Conservation (phyloP, 1,140 invertebrate species). For the Calliopsis andreniformis region DNA sequence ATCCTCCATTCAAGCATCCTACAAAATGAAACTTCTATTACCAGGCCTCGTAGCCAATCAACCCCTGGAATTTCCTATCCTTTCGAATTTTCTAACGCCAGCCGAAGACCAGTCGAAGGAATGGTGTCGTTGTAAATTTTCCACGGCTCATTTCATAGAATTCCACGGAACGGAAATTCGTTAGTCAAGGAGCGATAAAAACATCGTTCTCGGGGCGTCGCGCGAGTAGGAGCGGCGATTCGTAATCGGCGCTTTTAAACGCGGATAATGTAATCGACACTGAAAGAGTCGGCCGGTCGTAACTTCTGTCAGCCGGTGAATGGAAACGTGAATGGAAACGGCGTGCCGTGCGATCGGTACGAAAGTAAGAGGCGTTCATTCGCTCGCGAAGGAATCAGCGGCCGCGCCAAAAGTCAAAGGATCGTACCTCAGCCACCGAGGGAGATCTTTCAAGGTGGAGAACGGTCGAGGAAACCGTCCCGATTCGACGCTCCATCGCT, state of each 20-base stretch:
- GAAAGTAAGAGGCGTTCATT: conserved; percentile 71
- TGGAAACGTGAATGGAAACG: conserved; percentile 71
- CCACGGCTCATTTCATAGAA: not conserved
- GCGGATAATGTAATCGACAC: conserved; percentile 62
- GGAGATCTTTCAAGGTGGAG: conserved; percentile 59
- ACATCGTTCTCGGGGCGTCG: not conserved
- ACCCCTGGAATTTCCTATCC: no score
- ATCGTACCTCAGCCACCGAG: conserved; percentile 23
- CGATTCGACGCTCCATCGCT: conserved; percentile 14
- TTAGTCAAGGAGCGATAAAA: conserved; percentile 3
- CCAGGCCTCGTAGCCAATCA: no score
- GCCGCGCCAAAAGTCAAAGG: conserved; percentile 59
- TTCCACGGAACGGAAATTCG: not conserved
- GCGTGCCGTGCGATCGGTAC: conserved; percentile 61
- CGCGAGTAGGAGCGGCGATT: conserved; percentile 35
- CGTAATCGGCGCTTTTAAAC: conserved; percentile 45
- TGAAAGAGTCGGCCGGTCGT: conserved; percentile 61
- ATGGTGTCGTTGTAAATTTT: not conserved
- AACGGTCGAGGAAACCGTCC: conserved; percentile 41
- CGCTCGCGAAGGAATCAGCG: conserved; percentile 48
- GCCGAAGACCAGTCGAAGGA: not conserved
- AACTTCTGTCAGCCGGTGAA: conserved; percentile 65
- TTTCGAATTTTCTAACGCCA: not conserved
- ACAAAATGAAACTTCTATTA: no score
- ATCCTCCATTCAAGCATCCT: no score